A percentile compares a stretch with the other conserved stretches of the same genome.
Evolutionary conservation across 2,888 invertebrate genomes (phyloP).

Genomic region (Gerris lacustris): DNA sequence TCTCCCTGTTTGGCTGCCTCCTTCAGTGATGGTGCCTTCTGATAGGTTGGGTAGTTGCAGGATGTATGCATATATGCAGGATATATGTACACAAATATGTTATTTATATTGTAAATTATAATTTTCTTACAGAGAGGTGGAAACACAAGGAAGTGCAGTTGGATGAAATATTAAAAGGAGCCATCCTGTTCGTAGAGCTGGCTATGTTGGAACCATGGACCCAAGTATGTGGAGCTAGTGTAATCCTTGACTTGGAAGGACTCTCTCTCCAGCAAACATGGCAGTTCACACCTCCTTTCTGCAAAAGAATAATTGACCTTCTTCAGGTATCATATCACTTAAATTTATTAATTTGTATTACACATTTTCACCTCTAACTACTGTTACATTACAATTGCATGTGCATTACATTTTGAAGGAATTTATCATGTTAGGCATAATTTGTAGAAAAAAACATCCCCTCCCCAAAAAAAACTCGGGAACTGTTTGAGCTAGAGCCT

Average conservation of each 20-base stretch:
- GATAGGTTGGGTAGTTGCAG: no score
- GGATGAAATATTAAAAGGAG: slow-evolving; percentile 54
- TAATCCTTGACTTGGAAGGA: slow-evolving; percentile 64
- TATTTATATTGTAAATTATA: no score
- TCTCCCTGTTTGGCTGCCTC: no score
- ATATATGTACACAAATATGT: no score
- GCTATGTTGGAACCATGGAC: slow-evolving; percentile 67
- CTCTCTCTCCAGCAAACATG: slow-evolving; percentile 56
- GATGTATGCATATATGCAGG: no score
- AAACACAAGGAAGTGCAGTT: slow-evolving; percentile 55
- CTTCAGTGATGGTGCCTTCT: no score
- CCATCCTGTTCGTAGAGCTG: slow-evolving; percentile 56
- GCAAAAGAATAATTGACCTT: slow-evolving; percentile 35
- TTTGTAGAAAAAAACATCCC: no score
- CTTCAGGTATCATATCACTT: slow-evolving; percentile 32
- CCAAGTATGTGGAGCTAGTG: slow-evolving; percentile 61
- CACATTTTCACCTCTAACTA: neutral
- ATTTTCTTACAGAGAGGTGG: slow-evolving; percentile 46
- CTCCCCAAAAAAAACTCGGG: no score
- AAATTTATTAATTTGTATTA: neutral
- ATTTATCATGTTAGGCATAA: no score
- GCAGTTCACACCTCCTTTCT: slow-evolving; percentile 59
- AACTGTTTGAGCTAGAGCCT: no score
- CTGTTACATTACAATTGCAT: no score
- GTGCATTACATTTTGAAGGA: no score